Percentiles rank a stretch among this genome's conserved stretches.
Conservation (phyloP, 1,140 invertebrate species). For the Trypoxylus dichotomus region DNA sequence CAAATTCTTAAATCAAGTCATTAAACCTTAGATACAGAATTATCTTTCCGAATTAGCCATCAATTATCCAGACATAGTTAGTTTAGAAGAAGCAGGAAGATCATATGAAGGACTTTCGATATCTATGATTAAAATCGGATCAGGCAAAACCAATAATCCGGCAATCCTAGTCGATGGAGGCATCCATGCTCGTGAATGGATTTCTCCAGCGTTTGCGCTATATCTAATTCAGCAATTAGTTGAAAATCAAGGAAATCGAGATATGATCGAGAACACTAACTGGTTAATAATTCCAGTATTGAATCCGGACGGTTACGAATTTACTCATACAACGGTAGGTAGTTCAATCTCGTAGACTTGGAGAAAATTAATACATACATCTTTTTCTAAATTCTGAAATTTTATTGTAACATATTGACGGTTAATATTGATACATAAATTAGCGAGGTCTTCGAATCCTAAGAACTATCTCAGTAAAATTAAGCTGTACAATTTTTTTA, state of each 20-base stretch:
- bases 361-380: no score
- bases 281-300: conserved; percentile 64
- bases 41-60: conserved; percentile 51
- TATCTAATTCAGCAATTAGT: conserved; percentile 66
- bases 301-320: conserved; percentile 74
- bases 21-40: no score
- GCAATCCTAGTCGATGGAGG: conserved; percentile 63
- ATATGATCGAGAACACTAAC: conserved; percentile 60
- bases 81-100: conserved; percentile 58
- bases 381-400: no score
- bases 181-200: conserved; percentile 74
- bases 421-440: no score
- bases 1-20: no score
- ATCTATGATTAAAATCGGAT: conserved; percentile 38
- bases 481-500: no score
- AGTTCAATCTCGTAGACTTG: background rate
- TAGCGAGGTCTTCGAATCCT: no score
- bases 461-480: no score
- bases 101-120: conserved; percentile 61
- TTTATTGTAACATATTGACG: no score
- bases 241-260: conserved; percentile 53
- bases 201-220: conserved; percentile 64
- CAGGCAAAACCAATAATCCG: conserved; percentile 52
- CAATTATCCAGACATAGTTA: conserved; percentile 55
- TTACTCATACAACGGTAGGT: conserved; percentile 52